Evolutionary conservation across 2,888 invertebrate species (phyloP).

Genomic region (Apodemia zela): DNA sequence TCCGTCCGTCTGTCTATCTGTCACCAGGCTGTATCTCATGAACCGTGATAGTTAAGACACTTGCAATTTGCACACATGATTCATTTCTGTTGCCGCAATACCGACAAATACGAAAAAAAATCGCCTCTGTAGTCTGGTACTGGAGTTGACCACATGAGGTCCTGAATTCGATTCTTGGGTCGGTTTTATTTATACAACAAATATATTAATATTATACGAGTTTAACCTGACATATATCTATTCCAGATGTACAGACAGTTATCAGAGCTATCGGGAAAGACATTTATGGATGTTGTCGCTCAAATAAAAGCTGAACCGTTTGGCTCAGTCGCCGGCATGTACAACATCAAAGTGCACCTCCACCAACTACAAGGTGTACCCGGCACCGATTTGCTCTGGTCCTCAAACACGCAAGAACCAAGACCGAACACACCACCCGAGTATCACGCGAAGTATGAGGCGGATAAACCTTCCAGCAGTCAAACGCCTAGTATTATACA

Average conservation of each 20-base stretch:
- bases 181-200: too few relatives aligned
- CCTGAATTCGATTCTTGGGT: too few relatives aligned
- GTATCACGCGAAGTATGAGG: slow-evolving; percentile 42
- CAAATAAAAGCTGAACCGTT: slow-evolving; percentile 77
- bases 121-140: too few relatives aligned
- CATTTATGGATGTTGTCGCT: slow-evolving; percentile 63
- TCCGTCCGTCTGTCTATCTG: too few relatives aligned
- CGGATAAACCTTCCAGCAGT: slow-evolving; percentile 31
- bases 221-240: not conserved
- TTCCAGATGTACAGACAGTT: slow-evolving; percentile 71
- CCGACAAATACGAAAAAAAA: too few relatives aligned
- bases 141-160: too few relatives aligned
- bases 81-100: too few relatives aligned
- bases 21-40: too few relatives aligned
- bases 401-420: slow-evolving; percentile 44
- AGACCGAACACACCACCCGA: slow-evolving; percentile 53
- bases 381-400: slow-evolving; percentile 56
- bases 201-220: too few relatives aligned
- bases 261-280: slow-evolving; percentile 63
- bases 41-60: too few relatives aligned
- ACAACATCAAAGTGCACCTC: slow-evolving; percentile 77
- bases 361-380: slow-evolving; percentile 49
- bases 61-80: too few relatives aligned
- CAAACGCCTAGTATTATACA: slow-evolving; percentile 14
- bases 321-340: slow-evolving; percentile 81